Evolutionary conservation across 2,888 invertebrate genomes (phyloP), one percentile per base, ranked within the genome.

Genomic region (Lasioglossum lativentre): DNA sequence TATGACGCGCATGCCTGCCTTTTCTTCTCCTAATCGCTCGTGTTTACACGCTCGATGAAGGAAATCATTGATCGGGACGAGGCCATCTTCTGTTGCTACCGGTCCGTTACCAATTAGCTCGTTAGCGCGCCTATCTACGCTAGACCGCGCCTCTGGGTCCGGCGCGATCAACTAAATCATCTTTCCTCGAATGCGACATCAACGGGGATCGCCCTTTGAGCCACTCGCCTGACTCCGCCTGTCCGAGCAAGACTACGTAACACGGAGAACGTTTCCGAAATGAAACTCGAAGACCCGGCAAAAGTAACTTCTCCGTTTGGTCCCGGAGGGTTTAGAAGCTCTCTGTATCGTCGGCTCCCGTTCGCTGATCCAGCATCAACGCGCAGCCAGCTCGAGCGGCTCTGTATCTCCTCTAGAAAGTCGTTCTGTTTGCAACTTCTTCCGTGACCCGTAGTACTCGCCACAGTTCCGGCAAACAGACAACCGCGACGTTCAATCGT

Each of bases 31-130:
- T 78, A 84, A 86, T 86, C 84, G 77, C 23, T 47, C 47, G 47
- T 76, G 85, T 87, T 88, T 88, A 87, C 87, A 82, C 85, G 80
- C 73, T 78, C 85, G 82, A 80, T 76, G 85, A 88, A 88, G 85
- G 85, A 85, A 83, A 85, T 87, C 88, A 87, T 85, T 80, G 88
- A 86, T 85, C 82, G 66, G 75, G 74, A 73, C 68, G 45, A 42
- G 75, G 66, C 74, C 74, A 81, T 77, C 75, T 79, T 88, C 85
- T 56, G 85, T 78, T 75, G 59, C 75, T 80, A 82, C 66, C 68
- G 76, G 47, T 40, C 87, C 88, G 82, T 87, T 87, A 87, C 78
- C 86, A 70, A 87, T 87, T 76, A 82, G 75, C 78, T 87, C 78
- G 76, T 86, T 88, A 84, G 76, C 78, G 56, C 78, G 68, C 80